Conservation (phyloP, 2,888 invertebrate genomes). For the Drosophila borborema region DNA sequence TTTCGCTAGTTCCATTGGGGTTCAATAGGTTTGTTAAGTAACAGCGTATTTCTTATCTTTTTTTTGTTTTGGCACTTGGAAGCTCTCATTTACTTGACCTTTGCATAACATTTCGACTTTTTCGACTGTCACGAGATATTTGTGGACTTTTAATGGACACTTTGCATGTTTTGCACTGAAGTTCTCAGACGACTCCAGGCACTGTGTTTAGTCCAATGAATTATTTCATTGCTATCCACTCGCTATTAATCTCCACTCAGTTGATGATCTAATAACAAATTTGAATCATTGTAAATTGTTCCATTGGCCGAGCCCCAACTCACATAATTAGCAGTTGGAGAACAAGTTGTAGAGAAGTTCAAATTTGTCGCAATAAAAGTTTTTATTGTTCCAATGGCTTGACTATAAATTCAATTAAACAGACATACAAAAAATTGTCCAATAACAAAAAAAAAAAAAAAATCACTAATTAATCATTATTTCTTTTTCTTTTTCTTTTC, state of each 20-base stretch:
- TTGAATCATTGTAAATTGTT: neutral
- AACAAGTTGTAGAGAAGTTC: neutral
- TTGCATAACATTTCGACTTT: conserved; percentile 14
- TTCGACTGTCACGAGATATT: conserved; percentile 6
- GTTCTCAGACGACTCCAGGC: neutral
- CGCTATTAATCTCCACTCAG: neutral
- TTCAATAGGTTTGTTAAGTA: neutral
- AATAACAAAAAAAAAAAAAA: too few species aligned
- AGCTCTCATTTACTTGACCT: conserved; percentile 36
- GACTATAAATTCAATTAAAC: neutral
- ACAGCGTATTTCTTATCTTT: neutral
- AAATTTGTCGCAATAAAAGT: neutral
- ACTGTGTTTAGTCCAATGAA: neutral
- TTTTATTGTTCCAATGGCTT: neutral
- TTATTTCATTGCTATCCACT: conserved; percentile 20
- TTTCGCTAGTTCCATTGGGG: neutral
- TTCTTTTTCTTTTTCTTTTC: neutral
- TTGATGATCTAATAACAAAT: conserved; percentile 8
- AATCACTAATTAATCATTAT: neutral
- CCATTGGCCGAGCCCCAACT: neutral
- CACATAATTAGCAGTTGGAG: conserved; percentile 1
- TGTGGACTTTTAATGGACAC: conserved; percentile 40
- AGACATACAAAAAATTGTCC: neutral
- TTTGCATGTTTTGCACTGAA: conserved; percentile 50
- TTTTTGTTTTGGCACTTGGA: neutral